Evolutionary conservation across 2,888 invertebrate genomes (phyloP).

Genomic region (Drosophila macrothrix): DNA sequence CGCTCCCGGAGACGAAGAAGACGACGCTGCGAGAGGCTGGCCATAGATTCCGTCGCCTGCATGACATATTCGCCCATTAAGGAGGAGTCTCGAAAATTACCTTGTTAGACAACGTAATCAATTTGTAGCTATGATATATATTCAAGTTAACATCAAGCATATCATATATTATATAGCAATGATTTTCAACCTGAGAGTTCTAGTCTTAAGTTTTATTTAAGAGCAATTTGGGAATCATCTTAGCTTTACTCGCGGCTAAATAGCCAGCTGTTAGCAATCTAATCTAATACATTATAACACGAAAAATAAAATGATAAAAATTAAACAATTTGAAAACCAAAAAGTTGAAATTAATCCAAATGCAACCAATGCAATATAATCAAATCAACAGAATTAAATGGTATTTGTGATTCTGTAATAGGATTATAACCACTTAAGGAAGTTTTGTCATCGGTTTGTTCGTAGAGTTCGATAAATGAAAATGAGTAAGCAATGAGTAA

Average conservation of each 20-base stretch:
- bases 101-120: too few relatives aligned
- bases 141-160: neutral
- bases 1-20: constrained; percentile 57
- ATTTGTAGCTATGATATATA: neutral
- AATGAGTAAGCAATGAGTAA: neutral
- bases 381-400: neutral
- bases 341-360: neutral
- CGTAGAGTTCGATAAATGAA: neutral
- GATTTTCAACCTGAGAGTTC: neutral
- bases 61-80: constrained; percentile 43
- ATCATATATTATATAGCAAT: neutral
- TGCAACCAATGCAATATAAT: neutral
- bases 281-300: neutral
- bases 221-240: neutral
- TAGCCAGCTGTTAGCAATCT: neutral
- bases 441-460: neutral
- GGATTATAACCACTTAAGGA: neutral
- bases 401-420: neutral
- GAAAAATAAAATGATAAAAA: neutral
- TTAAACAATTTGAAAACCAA: neutral
- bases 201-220: neutral
- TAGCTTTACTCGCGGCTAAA: neutral
- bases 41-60: constrained; percentile 36
- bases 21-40: constrained; percentile 51
- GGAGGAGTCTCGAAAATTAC: neutral